Base-by-base conservation (phyloP, 2,797 vertebrate species). In the Enteromius anoplus region DNA sequence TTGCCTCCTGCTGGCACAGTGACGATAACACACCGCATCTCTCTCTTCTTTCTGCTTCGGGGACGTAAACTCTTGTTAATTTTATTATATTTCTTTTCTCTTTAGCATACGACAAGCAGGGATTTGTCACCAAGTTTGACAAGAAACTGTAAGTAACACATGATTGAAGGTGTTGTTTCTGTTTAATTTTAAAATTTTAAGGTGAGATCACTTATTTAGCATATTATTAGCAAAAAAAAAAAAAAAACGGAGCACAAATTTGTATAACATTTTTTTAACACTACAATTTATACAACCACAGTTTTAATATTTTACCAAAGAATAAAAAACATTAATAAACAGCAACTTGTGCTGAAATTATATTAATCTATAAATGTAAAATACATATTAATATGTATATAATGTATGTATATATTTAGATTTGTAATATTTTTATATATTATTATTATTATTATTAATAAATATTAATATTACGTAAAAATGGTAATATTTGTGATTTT, bases 101-200 rank as follows among this genome's bases (percentile, higher is more conserved):
- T 88, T 81, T 93, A 97, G 97, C 95, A 87, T 97, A 96, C 91
- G 97, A 97, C 91, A 95, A 93, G 58, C 93, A 97, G 90, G 97
- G 96, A 84, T 97, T 97, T 91, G 94, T 96, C 55, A 89, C 96
- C 89, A 97, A 96, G 89, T 90, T 96, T 90, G 95, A 97, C 85
- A 93, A 93, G 49, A 95, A 92, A 90, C 88, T 97, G 96, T 97
- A 92, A 97, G 96, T 97, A 95, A 23, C 29, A 2, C 40, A 51
- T 34, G 21, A 40, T 26, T 32, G 55, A 81, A 26, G 3, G 8
- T 34, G 42, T 45, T 11, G 42, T 2, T 45, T 66, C 4, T 65
- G 26, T 26, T 26, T 26, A 26, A 26, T 17, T 64, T 64, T 32
- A 0, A 32, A 32, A 32, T 32, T 26, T 14, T 4, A 58, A 58